Evolutionary conservation across 2,113 vertebrate species (phyloP), one percentile per base, ranked within the genome.

Genomic region (Ancistrus triradiatus): DNA sequence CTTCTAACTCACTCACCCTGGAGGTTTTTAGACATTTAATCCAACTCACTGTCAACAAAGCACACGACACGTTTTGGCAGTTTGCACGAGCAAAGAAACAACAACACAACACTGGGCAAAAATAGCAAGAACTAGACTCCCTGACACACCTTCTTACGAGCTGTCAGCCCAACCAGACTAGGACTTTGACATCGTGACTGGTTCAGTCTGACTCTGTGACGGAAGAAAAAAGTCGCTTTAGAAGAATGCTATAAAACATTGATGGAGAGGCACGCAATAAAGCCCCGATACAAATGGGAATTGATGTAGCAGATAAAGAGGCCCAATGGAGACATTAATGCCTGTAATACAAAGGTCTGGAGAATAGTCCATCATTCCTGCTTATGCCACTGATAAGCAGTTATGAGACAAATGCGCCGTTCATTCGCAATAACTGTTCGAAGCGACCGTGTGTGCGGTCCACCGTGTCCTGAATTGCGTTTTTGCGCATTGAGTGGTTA

Each of bases 211-310:
- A 33, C 46, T 66, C n/a, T 14, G 18, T 43, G 51, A 63, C 59
- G 57, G 57, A 49, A 19, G 13, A 22, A 38, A 25, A 28, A 43
- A 19, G 3, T 14, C 11, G 37, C 35, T 21, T 27, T 17, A 53
- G 62, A 65, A 47, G 22, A 53, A 70, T 46, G 49, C 69, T 31
- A 44, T 65, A 60, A 55, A 59, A 46, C 38, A 21, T 49, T 44
- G 56, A 66, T 53, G 63, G n/a, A 51, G 53, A 71, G 55, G 48
- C 61, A 7, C 17, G 49, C 63, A 66, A 61, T 72, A 66, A 72
- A 61, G 33, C 52, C 57, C 37, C 64, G 51, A 60, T 58, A 63
- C 40, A 52, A 63, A 63, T 52, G 22, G 38, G 59, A 68, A 62
- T 44, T 25, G 49, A 63, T 46, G 59, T 55, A 49, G 59, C 46